phyloP scores from a whole-genome alignment of 2,888 invertebrate genomes.

The Thecophora atra region DNA sequence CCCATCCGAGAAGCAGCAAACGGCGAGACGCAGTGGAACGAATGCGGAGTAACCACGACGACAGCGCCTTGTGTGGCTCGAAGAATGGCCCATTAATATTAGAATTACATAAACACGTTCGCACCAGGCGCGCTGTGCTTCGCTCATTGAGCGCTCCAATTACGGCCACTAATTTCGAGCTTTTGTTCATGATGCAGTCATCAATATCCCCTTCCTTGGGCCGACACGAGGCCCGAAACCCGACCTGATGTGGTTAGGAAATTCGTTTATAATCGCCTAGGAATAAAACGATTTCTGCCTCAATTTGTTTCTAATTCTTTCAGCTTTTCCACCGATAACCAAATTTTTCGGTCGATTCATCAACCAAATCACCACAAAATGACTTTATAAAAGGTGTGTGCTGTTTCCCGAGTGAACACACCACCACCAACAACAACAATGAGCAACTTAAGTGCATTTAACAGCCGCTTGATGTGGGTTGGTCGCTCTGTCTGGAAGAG shows the following conservation, averaged over 20 bases:
- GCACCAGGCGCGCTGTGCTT: not conserved
- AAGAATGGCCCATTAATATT: constrained; percentile 18
- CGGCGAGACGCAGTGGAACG: constrained; percentile 14
- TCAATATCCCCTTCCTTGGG: constrained; percentile 18
- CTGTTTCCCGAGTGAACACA: not conserved
- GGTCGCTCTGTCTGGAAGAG: constrained; percentile 11
- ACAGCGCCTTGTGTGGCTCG: constrained; percentile 21
- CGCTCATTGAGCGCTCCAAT: constrained; percentile 43
- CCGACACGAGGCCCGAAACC: constrained; percentile 10
- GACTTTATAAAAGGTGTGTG: constrained; percentile 34
- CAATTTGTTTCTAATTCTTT: constrained; percentile 14
- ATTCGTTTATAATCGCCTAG: constrained; percentile 48
- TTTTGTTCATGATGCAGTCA: constrained; percentile 25
- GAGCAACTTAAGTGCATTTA: constrained; percentile 5
- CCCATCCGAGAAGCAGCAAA: not conserved
- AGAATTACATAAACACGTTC: not conserved
- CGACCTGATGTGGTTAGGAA: constrained; percentile 36
- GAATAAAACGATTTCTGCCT: constrained; percentile 23
- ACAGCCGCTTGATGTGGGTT: constrained; percentile 26
- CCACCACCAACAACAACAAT: constrained; percentile 3
- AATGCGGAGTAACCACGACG: too few relatives aligned
- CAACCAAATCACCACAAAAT: constrained; percentile 36
- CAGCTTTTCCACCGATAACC: constrained; percentile 18
- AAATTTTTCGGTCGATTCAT: constrained; percentile 36
- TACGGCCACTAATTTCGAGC: constrained; percentile 39